These are phyloP conservation scores for Drosophila kanapiae DNA, from an alignment of 1,140 invertebrate species.

Conservation along the genomic window DNA sequence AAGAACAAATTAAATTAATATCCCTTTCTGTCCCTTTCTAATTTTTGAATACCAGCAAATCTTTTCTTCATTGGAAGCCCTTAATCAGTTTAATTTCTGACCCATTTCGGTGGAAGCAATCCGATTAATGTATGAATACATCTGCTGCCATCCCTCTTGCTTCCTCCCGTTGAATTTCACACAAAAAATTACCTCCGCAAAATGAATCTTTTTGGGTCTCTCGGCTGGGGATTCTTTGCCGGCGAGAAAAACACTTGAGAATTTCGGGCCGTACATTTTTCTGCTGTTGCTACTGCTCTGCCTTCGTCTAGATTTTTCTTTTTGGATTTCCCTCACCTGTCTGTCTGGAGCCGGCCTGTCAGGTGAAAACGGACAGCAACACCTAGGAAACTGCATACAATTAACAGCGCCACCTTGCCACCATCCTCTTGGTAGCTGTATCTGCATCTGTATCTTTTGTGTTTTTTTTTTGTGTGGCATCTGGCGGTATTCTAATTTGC, in stretches of 20 bases:
- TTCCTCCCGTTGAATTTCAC: slow-evolving; percentile 16
- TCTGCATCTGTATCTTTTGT: slow-evolving; percentile 30
- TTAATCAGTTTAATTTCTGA: slow-evolving; percentile 32
- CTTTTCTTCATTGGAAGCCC: background rate
- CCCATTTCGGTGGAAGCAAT: slow-evolving; percentile 38
- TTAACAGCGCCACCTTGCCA: slow-evolving; percentile 48
- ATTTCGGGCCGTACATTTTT: slow-evolving; percentile 28
- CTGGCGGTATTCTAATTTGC: slow-evolving; percentile 66
- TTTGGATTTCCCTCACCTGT: slow-evolving; percentile 31
- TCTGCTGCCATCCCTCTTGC: background rate
- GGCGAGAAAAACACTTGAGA: slow-evolving; percentile 25
- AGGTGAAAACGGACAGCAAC: slow-evolving; percentile 46
- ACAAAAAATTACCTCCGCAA: slow-evolving; percentile 43
- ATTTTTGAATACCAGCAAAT: background rate
- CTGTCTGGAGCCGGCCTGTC: slow-evolving; percentile 35
- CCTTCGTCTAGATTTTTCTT: background rate
- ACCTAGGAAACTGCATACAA: slow-evolving; percentile 77
- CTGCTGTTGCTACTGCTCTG: background rate
- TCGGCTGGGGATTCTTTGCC: slow-evolving; percentile 3
- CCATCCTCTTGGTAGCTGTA: background rate
- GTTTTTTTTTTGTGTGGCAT: slow-evolving; percentile 7
- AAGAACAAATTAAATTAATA: too few species aligned
- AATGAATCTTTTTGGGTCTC: slow-evolving; percentile 38
- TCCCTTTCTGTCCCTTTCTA: too few species aligned
- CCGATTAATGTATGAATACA: slow-evolving; percentile 46